Evolutionary conservation across 2,888 invertebrate species (phyloP).

Genomic region (Loripinus fragilis): DNA sequence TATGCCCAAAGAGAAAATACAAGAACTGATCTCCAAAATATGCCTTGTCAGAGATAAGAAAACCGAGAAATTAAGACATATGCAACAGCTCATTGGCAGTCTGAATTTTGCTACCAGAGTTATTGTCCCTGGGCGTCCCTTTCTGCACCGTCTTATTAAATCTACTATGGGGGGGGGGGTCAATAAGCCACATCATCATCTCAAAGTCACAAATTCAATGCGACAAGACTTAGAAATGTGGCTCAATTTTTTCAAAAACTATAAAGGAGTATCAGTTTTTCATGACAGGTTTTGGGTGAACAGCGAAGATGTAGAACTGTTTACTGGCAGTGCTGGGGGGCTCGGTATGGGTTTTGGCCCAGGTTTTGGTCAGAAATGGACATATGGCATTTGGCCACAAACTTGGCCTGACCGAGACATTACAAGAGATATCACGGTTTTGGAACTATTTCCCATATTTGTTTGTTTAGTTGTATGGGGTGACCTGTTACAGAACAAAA

Average conservation of each 20-base stretch:
- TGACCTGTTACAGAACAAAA: slow-evolving; percentile 21
- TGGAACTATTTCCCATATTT: slow-evolving; percentile 29
- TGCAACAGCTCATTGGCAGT: too few species aligned
- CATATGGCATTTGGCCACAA: slow-evolving; percentile 20
- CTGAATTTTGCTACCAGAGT: too few species aligned
- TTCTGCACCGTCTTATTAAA: not conserved
- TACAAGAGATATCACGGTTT: slow-evolving; percentile 25
- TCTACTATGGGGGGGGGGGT: not conserved
- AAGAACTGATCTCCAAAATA: too few species aligned
- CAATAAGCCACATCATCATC: slow-evolving; percentile 13
- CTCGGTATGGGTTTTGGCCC: slow-evolving; percentile 21
- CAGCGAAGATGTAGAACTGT: slow-evolving; percentile 28
- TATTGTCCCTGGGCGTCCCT: too few species aligned
- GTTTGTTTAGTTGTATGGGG: slow-evolving; percentile 30
- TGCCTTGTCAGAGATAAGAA: not conserved
- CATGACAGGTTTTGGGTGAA: too few species aligned
- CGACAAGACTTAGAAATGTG: slow-evolving; percentile 8
- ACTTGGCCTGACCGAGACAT: slow-evolving; percentile 16
- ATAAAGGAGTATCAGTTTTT: slow-evolving; percentile 18
- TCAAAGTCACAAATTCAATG: slow-evolving; percentile 16
- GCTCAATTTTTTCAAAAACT: not conserved
- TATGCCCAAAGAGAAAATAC: too few species aligned
- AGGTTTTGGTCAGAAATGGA: slow-evolving; percentile 26
- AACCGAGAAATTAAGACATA: too few species aligned
- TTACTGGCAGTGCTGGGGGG: slow-evolving; percentile 23